Evolutionary conservation across 2,113 vertebrate species (phyloP).

Genomic region (Hymenochirus boettgeri): DNA sequence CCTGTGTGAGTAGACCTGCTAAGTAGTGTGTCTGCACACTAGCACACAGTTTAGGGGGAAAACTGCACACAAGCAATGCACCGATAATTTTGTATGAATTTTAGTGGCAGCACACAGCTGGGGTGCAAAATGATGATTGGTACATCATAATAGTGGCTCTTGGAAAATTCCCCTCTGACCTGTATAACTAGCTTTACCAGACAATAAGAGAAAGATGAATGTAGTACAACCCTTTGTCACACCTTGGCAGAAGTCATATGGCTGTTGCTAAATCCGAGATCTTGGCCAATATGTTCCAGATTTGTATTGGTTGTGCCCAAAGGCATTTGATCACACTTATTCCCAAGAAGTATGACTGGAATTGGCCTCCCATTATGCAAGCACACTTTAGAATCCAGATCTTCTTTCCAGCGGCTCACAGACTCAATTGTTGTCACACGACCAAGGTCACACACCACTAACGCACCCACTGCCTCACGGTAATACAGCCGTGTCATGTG

Average conservation of each 20-base stretch:
- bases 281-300: slow-evolving; percentile 71
- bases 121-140: no score
- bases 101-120: no score
- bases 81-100: no score
- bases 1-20: no score
- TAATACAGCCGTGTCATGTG: slow-evolving; percentile 81
- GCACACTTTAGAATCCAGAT: slow-evolving; percentile 72
- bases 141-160: no score
- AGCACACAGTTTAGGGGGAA: no score
- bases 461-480: slow-evolving; percentile 72
- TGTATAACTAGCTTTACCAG: no score
- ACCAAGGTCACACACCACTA: slow-evolving; percentile 73
- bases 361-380: slow-evolving; percentile 64
- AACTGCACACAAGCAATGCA: no score
- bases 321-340: slow-evolving; percentile 71
- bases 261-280: slow-evolving; percentile 70
- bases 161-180: no score
- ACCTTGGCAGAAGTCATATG: slow-evolving; percentile 77
- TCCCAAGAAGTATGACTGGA: slow-evolving; percentile 68
- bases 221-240: neutral
- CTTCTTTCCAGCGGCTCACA: slow-evolving; percentile 73
- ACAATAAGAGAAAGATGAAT: no score
- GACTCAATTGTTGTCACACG: slow-evolving; percentile 70
- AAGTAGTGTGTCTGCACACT: no score
- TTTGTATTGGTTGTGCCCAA: slow-evolving; percentile 57